Evolutionary conservation across 2,888 invertebrate species (phyloP).

Genomic region (Brenthis hecate): DNA sequence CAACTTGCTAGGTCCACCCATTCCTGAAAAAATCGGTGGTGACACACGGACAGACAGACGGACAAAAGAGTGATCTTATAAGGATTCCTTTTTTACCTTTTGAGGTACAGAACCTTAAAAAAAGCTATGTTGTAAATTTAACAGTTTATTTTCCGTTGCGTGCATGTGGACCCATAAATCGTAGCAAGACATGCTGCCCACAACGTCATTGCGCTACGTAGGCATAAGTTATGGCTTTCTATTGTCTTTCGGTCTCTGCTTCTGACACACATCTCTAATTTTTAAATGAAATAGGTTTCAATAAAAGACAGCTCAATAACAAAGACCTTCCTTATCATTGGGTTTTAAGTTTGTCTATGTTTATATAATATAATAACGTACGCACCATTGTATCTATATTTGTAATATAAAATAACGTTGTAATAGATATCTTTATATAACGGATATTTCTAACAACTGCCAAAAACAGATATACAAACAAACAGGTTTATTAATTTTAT

Average conservation of each 20-base stretch:
- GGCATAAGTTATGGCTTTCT: conserved; percentile 37
- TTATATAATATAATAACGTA: neutral
- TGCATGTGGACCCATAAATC: conserved; percentile 37
- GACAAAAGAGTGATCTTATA: no score
- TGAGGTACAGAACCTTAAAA: no score
- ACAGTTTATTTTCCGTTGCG: conserved; percentile 34
- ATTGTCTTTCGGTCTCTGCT: conserved; percentile 32
- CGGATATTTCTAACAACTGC: no score
- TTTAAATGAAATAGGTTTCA: conserved; percentile 30
- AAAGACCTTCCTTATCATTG: conserved; percentile 4
- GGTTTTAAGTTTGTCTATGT: neutral
- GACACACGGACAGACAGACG: no score
- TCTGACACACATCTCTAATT: conserved; percentile 27
- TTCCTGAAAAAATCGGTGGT: no score
- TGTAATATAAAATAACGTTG: no score
- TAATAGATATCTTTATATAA: no score
- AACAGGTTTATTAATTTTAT: no score
- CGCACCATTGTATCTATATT: neutral
- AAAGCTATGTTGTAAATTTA: conserved; percentile 33
- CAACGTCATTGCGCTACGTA: conserved; percentile 35
- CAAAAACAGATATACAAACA: no score
- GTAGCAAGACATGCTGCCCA: conserved; percentile 32
- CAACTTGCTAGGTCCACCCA: no score
- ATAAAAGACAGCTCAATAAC: conserved; percentile 17
- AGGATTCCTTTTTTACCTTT: no score